These are phyloP conservation scores for Coenonympha glycerion DNA, from an alignment of 2,888 invertebrate genomes.

Conservation along the genomic window DNA sequence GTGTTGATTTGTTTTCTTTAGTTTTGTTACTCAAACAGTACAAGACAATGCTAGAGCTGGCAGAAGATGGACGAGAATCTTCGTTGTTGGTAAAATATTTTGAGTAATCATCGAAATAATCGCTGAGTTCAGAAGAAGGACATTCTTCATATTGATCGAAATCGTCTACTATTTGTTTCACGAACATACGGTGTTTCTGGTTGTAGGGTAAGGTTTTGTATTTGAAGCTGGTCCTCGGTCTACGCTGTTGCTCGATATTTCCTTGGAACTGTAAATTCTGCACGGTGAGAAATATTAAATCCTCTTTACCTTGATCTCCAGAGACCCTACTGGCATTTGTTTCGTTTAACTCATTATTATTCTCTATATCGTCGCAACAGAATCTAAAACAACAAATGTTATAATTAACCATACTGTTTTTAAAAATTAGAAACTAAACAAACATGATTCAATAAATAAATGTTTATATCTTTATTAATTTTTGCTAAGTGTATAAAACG, in stretches of 20 bases:
- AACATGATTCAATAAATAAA: too few relatives aligned
- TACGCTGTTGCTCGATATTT: slow-evolving; percentile 42
- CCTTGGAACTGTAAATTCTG: slow-evolving; percentile 64
- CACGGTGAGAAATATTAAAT: slow-evolving; percentile 57
- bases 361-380: slow-evolving; percentile 35
- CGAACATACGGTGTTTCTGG: slow-evolving; percentile 61
- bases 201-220: slow-evolving; percentile 47
- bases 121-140: slow-evolving; percentile 49
- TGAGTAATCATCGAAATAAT: slow-evolving; percentile 58
- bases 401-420: not conserved
- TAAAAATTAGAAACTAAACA: too few relatives aligned
- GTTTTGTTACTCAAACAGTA: slow-evolving; percentile 38
- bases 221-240: slow-evolving; percentile 57
- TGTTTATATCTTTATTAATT: too few relatives aligned
- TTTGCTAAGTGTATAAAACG: too few relatives aligned
- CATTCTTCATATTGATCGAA: slow-evolving; percentile 41
- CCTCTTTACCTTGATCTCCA: slow-evolving; percentile 37
- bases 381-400: slow-evolving; percentile 38
- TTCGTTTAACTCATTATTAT: slow-evolving; percentile 26
- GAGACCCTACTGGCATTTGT: slow-evolving; percentile 29
- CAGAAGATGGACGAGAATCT: slow-evolving; percentile 52
- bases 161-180: slow-evolving; percentile 53
- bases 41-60: slow-evolving; percentile 49
- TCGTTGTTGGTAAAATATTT: slow-evolving; percentile 55
- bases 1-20: slow-evolving; percentile 47